These are phyloP conservation scores for Rhipidura dahli DNA, from an alignment of 2,113 vertebrate species.

Conservation along the genomic window DNA sequence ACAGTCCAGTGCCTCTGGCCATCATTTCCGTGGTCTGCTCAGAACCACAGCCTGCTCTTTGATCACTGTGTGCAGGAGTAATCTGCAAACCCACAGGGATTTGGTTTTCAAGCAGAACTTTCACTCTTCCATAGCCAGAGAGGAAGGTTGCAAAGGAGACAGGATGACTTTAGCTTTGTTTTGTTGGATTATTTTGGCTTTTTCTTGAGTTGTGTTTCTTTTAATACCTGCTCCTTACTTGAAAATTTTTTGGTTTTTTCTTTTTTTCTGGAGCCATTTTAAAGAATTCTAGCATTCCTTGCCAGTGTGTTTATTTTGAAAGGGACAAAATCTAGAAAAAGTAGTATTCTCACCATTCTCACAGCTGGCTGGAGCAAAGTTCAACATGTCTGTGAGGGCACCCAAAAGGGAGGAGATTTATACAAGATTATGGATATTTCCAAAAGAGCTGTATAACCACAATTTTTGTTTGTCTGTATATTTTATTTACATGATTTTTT, in stretches of 20 bases:
- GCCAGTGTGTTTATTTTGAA: background rate
- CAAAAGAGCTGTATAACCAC: background rate
- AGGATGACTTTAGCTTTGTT: background rate
- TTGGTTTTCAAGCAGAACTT: background rate
- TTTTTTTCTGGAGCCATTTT: background rate
- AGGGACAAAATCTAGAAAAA: background rate
- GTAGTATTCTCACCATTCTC: background rate
- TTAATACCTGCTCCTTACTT: background rate
- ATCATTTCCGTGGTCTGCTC: background rate
- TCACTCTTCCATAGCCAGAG: background rate
- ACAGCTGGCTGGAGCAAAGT: background rate
- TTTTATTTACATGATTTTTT: background rate
- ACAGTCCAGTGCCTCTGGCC: background rate
- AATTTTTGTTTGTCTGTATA: background rate
- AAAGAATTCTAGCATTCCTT: background rate
- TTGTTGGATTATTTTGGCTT: background rate
- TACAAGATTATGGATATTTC: background rate
- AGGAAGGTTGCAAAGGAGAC: background rate
- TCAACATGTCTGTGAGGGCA: background rate
- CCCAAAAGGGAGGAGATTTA: background rate
- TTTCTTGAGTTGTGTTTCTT: background rate
- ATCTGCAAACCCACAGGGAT: background rate
- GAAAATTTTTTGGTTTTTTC: background rate
- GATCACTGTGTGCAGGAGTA: background rate
- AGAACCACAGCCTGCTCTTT: background rate